These are phyloP conservation scores for Chelonia mydas DNA, from an alignment of 2,797 vertebrate genomes.

Conservation along the genomic window DNA sequence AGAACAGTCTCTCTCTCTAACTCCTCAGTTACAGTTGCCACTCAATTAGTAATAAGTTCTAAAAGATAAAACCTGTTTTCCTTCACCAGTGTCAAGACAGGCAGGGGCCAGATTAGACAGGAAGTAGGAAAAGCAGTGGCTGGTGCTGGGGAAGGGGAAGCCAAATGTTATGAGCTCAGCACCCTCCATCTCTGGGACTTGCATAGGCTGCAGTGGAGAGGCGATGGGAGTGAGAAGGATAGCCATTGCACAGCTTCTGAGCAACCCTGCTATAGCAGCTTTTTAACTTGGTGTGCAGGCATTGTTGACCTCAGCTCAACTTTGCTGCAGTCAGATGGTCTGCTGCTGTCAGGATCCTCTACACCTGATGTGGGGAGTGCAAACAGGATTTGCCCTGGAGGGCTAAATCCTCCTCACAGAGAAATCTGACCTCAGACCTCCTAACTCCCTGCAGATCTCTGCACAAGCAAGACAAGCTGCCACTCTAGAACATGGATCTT, in stretches of 20 bases:
- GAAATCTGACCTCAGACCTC: background rate
- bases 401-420: background rate
- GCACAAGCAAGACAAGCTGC: background rate
- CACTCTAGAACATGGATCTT: background rate
- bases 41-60: background rate
- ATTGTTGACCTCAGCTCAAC: background rate
- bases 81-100: background rate
- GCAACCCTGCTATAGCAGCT: background rate
- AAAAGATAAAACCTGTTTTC: background rate
- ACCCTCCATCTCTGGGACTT: background rate
- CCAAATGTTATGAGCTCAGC: fast-evolving
- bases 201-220: fast-evolving
- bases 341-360: background rate
- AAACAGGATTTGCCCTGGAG: background rate
- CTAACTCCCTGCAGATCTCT: background rate
- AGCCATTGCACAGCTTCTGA: background rate
- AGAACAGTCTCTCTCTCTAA: background rate
- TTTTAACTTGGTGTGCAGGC: background rate
- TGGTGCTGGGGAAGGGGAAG: background rate
- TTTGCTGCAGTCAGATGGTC: background rate
- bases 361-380: background rate
- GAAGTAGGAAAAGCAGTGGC: background rate
- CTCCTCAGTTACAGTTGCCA: background rate
- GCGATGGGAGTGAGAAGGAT: background rate
- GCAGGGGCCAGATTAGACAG: background rate